A percentile compares a stretch with the other conserved stretches of the same genome.
These are phyloP conservation scores for Phrixothrix hirtus DNA, from an alignment of 2,888 invertebrate genomes.

Conservation along the genomic window DNA sequence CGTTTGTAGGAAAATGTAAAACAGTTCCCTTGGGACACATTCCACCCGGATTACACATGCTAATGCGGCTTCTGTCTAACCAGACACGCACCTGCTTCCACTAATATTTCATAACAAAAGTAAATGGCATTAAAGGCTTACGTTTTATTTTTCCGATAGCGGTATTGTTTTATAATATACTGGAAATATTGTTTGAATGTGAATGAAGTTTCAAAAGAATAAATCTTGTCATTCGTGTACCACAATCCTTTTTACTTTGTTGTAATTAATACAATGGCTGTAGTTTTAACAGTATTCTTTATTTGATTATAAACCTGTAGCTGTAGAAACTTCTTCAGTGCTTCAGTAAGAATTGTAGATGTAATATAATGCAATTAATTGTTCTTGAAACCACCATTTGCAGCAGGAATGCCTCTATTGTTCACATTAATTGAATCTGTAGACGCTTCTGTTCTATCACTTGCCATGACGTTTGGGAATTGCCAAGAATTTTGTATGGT, in stretches of 20 bases:
- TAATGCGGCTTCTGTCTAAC: constrained; percentile 29
- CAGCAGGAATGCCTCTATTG: constrained; percentile 50
- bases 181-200: too few relatives aligned
- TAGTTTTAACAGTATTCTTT: too few relatives aligned
- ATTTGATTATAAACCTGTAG: too few relatives aligned
- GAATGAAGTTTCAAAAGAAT: too few relatives aligned
- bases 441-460: constrained; percentile 27
- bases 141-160: constrained; percentile 9
- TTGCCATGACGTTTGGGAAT: constrained; percentile 20
- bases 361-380: constrained; percentile 38
- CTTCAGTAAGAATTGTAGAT: constrained; percentile 28
- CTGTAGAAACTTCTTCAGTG: too few relatives aligned
- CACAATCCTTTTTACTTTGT: too few relatives aligned
- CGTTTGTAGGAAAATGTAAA: constrained; percentile 13
- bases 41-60: constrained; percentile 25
- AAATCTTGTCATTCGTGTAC: too few relatives aligned
- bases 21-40: constrained; percentile 25
- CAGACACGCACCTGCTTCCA: constrained; percentile 27
- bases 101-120: constrained; percentile 27
- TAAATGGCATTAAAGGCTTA: constrained; percentile 21
- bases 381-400: constrained; percentile 50
- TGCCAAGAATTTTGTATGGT: constrained; percentile 28
- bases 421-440: constrained; percentile 50
- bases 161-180: constrained; percentile 9
- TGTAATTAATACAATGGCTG: too few relatives aligned